Percentiles rank a stretch among this genome's conserved stretches.
Conservation (phyloP, 2,113 vertebrate species). For the Pavo muticus region DNA sequence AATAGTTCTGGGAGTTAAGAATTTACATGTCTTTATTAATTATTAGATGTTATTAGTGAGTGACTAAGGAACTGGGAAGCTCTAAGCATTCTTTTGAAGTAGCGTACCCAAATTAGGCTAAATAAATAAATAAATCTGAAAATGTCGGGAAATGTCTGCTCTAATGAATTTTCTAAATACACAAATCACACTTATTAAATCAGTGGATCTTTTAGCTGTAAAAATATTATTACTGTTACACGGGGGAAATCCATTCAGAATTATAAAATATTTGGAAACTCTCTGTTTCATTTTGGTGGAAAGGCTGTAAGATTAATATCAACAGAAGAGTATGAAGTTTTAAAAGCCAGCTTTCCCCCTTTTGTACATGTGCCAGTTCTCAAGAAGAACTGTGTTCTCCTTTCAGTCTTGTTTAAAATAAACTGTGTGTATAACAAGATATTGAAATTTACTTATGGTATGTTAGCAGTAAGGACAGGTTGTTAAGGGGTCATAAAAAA, state of each 20-base stretch:
- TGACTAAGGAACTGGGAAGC: slow-evolving; percentile 78
- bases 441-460: slow-evolving; percentile 51
- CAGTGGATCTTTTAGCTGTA: slow-evolving; percentile 66
- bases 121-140: slow-evolving; percentile 75
- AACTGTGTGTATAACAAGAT: slow-evolving; percentile 50
- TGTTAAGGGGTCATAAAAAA: slow-evolving; percentile 71
- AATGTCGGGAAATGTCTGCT: slow-evolving; percentile 62
- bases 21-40: slow-evolving; percentile 81
- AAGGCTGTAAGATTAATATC: background rate
- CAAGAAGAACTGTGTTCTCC: slow-evolving; percentile 8
- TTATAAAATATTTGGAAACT: slow-evolving; percentile 59
- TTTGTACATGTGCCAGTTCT: slow-evolving; percentile 34
- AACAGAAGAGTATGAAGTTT: slow-evolving; percentile 9
- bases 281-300: slow-evolving; percentile 22
- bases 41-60: slow-evolving; percentile 79
- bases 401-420: slow-evolving; percentile 58
- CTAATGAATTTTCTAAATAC: slow-evolving; percentile 71
- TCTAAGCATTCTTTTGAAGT: slow-evolving; percentile 79
- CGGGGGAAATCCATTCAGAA: slow-evolving; percentile 62
- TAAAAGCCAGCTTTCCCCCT: background rate
- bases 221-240: slow-evolving; percentile 68
- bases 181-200: slow-evolving; percentile 74
- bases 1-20: slow-evolving; percentile 79
- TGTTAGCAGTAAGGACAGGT: slow-evolving; percentile 54
- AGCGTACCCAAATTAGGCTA: slow-evolving; percentile 76